Evolutionary conservation across 2,797 vertebrate genomes (phyloP).

Genomic region (Onychomys leucogaster): DNA sequence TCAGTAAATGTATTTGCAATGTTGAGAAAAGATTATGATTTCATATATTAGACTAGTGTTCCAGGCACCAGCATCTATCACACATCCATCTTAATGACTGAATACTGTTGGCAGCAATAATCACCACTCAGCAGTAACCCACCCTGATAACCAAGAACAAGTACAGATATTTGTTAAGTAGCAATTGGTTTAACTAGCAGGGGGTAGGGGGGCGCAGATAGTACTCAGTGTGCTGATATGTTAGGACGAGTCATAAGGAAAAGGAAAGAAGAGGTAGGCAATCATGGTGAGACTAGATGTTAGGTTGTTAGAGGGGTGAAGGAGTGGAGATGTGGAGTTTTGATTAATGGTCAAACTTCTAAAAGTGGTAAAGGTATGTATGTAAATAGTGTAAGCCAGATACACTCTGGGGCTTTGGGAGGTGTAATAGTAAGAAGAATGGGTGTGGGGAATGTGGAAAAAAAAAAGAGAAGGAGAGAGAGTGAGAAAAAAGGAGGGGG

Average conservation of each 20-base stretch:
- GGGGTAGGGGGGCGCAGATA: not conserved
- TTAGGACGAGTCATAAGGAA: not conserved
- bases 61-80: not conserved
- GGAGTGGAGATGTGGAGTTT: not conserved
- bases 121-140: not conserved
- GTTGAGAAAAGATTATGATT: not conserved
- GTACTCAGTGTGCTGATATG: not conserved
- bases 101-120: not conserved
- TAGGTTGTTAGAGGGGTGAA: not conserved
- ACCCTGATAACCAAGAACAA: not conserved
- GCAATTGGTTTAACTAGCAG: not conserved
- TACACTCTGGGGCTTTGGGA: not conserved
- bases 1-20: not conserved
- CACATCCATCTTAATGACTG: not conserved
- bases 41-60: not conserved
- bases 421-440: not conserved
- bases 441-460: not conserved
- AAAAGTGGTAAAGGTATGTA: not conserved
- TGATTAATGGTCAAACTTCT: not conserved
- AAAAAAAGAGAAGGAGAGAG: not conserved
- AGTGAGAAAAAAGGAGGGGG: not conserved
- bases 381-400: no score
- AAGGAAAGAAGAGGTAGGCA: not conserved
- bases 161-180: not conserved
- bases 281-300: not conserved